Evolutionary conservation across 1,140 invertebrate species (phyloP).

Genomic region (Lucilia cuprina): DNA sequence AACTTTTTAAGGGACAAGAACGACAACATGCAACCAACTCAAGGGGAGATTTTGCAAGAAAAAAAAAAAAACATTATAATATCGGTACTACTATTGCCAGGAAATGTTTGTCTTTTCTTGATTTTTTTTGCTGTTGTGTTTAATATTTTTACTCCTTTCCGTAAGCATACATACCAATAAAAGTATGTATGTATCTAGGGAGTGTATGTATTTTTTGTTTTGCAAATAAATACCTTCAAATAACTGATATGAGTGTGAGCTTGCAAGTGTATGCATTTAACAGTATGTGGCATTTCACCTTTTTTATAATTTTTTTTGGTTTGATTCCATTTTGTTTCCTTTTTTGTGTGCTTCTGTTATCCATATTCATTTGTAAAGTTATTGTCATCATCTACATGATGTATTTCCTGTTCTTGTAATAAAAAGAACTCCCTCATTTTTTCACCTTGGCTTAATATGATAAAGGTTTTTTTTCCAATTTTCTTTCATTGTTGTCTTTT

Average conservation of each 20-base stretch:
- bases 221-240: neutral
- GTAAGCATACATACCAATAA: neutral
- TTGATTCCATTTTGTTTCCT: neutral
- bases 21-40: neutral
- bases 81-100: neutral
- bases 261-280: neutral
- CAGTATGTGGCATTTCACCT: constrained; percentile 6
- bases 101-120: neutral
- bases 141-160: neutral
- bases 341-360: neutral
- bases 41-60: neutral
- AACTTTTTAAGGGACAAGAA: neutral
- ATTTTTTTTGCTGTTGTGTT: neutral
- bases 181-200: neutral
- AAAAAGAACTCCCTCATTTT: neutral
- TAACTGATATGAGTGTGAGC: neutral
- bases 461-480: neutral
- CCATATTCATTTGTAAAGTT: neutral
- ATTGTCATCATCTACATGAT: constrained; percentile 20
- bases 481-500: neutral
- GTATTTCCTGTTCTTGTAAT: constrained; percentile 18
- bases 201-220: neutral
- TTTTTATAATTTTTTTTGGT: neutral
- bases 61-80: neutral
- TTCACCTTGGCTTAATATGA: neutral